phyloP scores from a whole-genome alignment of 2,888 invertebrate genomes.

The Petrolisthes cinctipes region DNA sequence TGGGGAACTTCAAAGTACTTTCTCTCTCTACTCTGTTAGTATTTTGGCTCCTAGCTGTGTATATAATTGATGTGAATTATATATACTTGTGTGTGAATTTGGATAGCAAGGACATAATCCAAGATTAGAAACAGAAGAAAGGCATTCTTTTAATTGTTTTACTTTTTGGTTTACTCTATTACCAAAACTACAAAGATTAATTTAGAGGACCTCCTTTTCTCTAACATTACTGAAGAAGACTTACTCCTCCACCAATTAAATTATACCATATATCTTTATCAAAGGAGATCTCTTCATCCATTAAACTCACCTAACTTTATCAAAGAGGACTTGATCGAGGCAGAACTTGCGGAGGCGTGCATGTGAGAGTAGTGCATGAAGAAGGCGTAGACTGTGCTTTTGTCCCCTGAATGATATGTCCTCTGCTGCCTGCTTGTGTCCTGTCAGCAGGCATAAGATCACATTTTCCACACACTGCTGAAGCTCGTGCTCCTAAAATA shows the following conservation, averaged over 20 bases:
- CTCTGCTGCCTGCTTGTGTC: slow-evolving; percentile 75
- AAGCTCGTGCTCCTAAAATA: slow-evolving; percentile 74
- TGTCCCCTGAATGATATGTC: slow-evolving; percentile 72
- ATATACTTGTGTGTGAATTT: no score
- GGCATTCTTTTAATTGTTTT: no score
- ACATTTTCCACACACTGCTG: slow-evolving; percentile 77
- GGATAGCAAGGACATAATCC: no score
- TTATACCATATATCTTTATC: background rate
- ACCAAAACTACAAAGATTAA: background rate
- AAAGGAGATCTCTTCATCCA: slow-evolving; percentile 68
- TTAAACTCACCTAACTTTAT: slow-evolving; percentile 73
- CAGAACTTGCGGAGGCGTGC: slow-evolving; percentile 76
- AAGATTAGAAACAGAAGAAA: no score
- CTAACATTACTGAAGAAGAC: background rate
- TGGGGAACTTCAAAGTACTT: no score
- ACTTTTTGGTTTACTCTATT: background rate
- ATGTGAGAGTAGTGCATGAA: slow-evolving; percentile 77
- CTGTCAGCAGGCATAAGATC: slow-evolving; percentile 75
- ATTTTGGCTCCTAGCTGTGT: no score
- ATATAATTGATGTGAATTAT: no score
- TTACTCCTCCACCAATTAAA: background rate
- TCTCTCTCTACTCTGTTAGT: no score
- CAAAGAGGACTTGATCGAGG: slow-evolving; percentile 77
- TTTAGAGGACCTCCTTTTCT: background rate
- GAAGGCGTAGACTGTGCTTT: slow-evolving; percentile 75